A percentile compares a stretch with the other conserved stretches of the same genome.
phyloP scores from a whole-genome alignment of 2,888 invertebrate genomes.

The Napeogenes inachia region DNA sequence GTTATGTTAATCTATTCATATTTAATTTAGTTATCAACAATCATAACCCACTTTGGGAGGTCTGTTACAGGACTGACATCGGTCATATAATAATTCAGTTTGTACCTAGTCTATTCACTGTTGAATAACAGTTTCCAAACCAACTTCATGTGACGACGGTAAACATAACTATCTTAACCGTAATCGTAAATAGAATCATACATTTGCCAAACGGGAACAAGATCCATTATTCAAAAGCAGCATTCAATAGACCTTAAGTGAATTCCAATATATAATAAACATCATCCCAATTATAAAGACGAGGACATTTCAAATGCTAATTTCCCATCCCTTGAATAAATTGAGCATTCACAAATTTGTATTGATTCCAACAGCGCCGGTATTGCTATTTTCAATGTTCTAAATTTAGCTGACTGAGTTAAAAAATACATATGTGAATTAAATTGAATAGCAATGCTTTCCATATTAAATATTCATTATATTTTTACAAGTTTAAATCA shows the following conservation, averaged over 20 bases:
- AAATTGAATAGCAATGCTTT: too few relatives aligned
- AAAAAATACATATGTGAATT: too few relatives aligned
- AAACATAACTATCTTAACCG: slow-evolving; percentile 26
- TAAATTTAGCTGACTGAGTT: not conserved
- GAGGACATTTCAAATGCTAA: slow-evolving; percentile 54
- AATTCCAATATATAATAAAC: slow-evolving; percentile 44
- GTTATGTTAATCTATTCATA: too few relatives aligned
- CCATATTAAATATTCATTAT: too few relatives aligned
- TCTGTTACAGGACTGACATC: not conserved
- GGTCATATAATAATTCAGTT: not conserved
- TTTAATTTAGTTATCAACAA: too few relatives aligned
- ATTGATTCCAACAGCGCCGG: slow-evolving; percentile 12
- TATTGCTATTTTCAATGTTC: slow-evolving; percentile 15
- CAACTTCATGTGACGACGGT: slow-evolving; percentile 24
- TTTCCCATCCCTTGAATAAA: slow-evolving; percentile 54
- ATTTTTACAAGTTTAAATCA: too few relatives aligned
- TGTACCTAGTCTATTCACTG: slow-evolving; percentile 15
- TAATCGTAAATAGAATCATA: slow-evolving; percentile 23
- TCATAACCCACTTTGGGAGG: not conserved
- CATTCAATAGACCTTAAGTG: slow-evolving; percentile 43
- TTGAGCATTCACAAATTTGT: slow-evolving; percentile 43
- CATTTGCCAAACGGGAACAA: slow-evolving; percentile 27
- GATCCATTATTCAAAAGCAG: slow-evolving; percentile 61
- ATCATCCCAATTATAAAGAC: slow-evolving; percentile 52
- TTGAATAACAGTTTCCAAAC: slow-evolving; percentile 17